A percentile compares a stretch with the other conserved stretches of the same genome.
phyloP scores from a whole-genome alignment of 2,113 vertebrate species.

The Macquaria australasica region DNA sequence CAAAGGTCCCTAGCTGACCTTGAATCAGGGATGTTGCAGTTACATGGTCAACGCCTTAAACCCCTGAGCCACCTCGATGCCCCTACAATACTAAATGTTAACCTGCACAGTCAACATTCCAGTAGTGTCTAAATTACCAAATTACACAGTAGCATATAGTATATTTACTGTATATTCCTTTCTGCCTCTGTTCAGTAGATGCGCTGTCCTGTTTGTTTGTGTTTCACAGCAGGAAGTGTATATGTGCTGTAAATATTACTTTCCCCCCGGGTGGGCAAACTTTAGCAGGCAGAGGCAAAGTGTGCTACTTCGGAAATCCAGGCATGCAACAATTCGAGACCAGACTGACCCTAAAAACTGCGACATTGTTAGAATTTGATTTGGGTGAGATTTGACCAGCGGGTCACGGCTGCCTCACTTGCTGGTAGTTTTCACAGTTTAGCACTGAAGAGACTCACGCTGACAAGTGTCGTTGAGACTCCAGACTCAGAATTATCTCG shows the following conservation, averaged over 20 bases:
- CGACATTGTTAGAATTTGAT: slow-evolving; percentile 9
- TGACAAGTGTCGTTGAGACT: slow-evolving; percentile 21
- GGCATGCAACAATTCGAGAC: slow-evolving; percentile 9
- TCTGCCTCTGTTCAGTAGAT: neutral
- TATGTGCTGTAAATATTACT: neutral
- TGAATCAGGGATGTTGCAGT: neutral
- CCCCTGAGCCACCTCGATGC: too few relatives aligned
- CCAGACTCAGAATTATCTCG: neutral
- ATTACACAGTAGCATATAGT: neutral
- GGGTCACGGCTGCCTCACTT: neutral
- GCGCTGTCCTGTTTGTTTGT: neutral
- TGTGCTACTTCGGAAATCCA: neutral
- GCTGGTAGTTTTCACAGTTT: slow-evolving; percentile 7
- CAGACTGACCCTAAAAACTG: slow-evolving; percentile 24
- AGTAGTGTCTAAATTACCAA: too few relatives aligned
- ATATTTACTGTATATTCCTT: neutral
- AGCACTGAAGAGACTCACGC: slow-evolving; percentile 9
- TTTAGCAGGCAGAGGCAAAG: neutral
- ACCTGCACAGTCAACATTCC: neutral
- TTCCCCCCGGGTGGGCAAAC: neutral
- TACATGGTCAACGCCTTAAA: neutral
- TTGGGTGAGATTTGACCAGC: slow-evolving; percentile 14
- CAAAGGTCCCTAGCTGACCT: neutral
- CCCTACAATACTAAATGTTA: neutral
- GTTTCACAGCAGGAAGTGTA: neutral